A percentile compares a stretch with the other conserved stretches of the same genome.
Conservation (phyloP, 2,113 vertebrate species). For the Hiodon tergisus region DNA sequence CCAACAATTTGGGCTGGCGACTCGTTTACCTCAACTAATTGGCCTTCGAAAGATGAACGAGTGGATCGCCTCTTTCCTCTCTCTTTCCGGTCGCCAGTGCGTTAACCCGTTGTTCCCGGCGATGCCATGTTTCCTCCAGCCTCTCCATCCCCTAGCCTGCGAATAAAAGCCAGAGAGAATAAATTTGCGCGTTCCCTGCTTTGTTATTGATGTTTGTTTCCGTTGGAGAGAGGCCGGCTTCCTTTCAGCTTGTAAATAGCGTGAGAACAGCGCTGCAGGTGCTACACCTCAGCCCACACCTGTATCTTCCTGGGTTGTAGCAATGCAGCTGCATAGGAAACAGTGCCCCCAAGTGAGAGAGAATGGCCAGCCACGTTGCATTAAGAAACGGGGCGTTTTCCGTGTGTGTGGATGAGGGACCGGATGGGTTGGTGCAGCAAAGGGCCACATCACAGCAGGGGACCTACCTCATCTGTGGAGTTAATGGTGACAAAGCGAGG, state of each 20-base stretch:
- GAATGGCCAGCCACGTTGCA: not conserved
- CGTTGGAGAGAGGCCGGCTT: not conserved
- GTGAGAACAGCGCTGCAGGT: not conserved
- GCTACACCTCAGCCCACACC: not conserved
- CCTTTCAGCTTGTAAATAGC: not conserved
- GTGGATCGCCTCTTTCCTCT: constrained; percentile 54
- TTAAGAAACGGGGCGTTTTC: not conserved
- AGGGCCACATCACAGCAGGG: not conserved
- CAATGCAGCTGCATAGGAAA: not conserved
- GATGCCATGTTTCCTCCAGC: constrained; percentile 59
- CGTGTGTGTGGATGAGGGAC: not conserved
- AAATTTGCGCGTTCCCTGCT: not conserved
- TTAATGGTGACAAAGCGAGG: constrained; percentile 5
- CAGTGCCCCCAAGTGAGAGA: constrained; percentile 16
- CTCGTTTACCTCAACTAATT: not conserved
- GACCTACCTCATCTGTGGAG: not conserved
- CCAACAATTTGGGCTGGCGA: not conserved
- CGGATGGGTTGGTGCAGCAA: not conserved
- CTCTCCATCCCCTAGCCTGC: constrained; percentile 70
- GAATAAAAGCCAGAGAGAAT: not conserved
- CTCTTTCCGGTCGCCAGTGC: constrained; percentile 44
- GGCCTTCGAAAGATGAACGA: constrained; percentile 46
- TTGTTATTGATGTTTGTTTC: not conserved
- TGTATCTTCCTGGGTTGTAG: not conserved
- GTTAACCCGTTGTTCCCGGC: constrained; percentile 60